A percentile compares a stretch with the other conserved stretches of the same genome.
Conservation (phyloP, 2,888 invertebrate species). For the Yponomeuta sedellus region DNA sequence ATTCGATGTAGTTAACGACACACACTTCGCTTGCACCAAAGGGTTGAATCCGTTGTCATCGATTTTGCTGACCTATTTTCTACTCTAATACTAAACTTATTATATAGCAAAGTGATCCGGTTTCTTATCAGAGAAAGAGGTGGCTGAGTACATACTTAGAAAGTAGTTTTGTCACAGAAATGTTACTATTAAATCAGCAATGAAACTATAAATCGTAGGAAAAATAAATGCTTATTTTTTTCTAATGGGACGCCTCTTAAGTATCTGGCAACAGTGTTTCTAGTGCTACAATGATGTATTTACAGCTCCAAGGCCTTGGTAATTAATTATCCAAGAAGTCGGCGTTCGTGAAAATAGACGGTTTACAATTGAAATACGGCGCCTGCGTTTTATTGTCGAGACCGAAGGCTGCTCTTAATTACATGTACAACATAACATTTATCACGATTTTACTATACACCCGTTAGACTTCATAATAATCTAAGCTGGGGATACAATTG, state of each 20-base stretch:
- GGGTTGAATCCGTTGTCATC: neutral
- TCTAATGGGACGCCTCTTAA: neutral
- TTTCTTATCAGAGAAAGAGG: neutral
- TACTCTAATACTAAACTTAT: neutral
- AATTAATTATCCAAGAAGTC: conserved; percentile 41
- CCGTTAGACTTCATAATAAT: neutral
- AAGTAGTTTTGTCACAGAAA: too few species aligned
- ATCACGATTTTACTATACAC: conserved; percentile 7
- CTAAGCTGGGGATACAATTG: neutral
- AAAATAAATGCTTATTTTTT: too few species aligned
- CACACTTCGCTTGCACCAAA: neutral
- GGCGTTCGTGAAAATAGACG: conserved; percentile 48
- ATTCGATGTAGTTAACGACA: neutral
- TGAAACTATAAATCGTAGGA: too few species aligned
- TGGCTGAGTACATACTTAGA: too few species aligned
- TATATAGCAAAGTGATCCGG: neutral
- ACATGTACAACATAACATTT: conserved; percentile 35
- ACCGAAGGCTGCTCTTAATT: conserved; percentile 54
- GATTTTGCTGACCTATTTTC: neutral
- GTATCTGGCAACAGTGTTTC: conserved; percentile 25
- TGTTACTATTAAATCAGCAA: too few species aligned
- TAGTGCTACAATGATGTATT: conserved; percentile 42
- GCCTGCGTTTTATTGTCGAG: conserved; percentile 61
- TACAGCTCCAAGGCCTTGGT: conserved; percentile 25
- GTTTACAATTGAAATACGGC: conserved; percentile 35